Evolutionary conservation across 2,888 invertebrate species (phyloP).

Genomic region (Bimastos eiseni): DNA sequence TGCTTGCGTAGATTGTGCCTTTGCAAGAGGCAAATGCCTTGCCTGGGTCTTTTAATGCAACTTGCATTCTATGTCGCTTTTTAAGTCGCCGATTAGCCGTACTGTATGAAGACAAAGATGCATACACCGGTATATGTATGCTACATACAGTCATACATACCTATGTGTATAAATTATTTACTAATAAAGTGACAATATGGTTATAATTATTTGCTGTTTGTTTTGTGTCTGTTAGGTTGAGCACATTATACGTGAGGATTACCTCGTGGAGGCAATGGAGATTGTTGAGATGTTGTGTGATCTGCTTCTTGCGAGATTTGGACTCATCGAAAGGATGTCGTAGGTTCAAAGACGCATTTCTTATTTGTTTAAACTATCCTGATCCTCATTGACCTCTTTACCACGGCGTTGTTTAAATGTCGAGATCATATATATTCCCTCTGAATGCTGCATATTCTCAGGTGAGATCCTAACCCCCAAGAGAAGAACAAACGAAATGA

Average conservation of each 20-base stretch:
- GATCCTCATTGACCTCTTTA: no score
- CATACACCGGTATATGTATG: neutral
- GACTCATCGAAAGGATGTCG: slow-evolving; percentile 71
- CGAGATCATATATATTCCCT: no score
- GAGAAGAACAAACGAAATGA: no score
- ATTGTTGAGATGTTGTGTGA: slow-evolving; percentile 98
- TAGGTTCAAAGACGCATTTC: slow-evolving; percentile 32
- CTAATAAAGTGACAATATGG: neutral
- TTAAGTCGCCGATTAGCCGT: no score
- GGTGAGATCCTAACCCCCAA: no score
- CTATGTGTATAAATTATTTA: neutral
- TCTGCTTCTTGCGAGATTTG: slow-evolving; percentile 87
- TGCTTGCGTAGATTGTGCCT: no score
- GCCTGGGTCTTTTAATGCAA: no score
- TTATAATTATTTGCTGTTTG: neutral
- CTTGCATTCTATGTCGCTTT: no score
- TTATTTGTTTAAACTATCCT: neutral
- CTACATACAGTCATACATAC: neutral
- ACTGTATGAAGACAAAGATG: no score
- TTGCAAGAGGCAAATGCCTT: no score
- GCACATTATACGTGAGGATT: slow-evolving; percentile 95
- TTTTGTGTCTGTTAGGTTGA: slow-evolving; percentile 70
- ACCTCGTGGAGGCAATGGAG: slow-evolving; percentile 96
- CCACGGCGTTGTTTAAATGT: no score
- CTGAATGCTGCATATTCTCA: no score